Percentiles rank a stretch among this genome's conserved stretches.
phyloP scores from a whole-genome alignment of 2,888 invertebrate genomes.

The Ethmia dodecea region DNA sequence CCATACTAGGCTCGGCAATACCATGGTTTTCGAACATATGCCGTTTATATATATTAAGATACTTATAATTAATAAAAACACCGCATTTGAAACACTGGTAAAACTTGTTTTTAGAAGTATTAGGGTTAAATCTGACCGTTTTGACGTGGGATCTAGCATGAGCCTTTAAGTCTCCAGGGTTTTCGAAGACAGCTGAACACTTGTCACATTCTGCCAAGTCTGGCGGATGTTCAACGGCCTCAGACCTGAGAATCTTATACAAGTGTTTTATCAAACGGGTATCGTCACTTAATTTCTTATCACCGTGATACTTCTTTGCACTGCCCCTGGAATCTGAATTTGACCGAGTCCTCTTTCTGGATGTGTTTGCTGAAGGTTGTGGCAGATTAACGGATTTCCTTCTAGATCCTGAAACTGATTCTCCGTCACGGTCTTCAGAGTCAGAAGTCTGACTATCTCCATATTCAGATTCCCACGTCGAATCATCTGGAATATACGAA shows the following conservation, averaged over 20 bases:
- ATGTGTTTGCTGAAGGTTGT: conserved; percentile 1
- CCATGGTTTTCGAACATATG: not conserved
- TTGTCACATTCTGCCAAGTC: conserved; percentile 2
- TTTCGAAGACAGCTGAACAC: conserved; percentile 5
- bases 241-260: conserved; percentile 33
- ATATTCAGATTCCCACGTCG: no score
- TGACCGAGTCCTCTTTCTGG: conserved; percentile 13
- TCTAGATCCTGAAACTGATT: no score
- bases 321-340: not conserved
- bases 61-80: not conserved
- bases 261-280: conserved; percentile 37
- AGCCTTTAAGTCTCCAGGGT: conserved; percentile 1
- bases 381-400: no score
- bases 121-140: not conserved
- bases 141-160: not conserved
- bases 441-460: no score
- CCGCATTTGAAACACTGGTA: no score
- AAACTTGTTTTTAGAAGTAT: no score
- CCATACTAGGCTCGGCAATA: not conserved
- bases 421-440: no score
- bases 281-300: conserved; percentile 30
- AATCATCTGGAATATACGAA: no score
- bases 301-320: conserved; percentile 43
- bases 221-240: no score
- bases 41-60: not conserved